Evolutionary conservation across 2,797 vertebrate genomes (phyloP), one percentile per base, ranked within the genome.

Genomic region (Peromyscus attwateri): DNA sequence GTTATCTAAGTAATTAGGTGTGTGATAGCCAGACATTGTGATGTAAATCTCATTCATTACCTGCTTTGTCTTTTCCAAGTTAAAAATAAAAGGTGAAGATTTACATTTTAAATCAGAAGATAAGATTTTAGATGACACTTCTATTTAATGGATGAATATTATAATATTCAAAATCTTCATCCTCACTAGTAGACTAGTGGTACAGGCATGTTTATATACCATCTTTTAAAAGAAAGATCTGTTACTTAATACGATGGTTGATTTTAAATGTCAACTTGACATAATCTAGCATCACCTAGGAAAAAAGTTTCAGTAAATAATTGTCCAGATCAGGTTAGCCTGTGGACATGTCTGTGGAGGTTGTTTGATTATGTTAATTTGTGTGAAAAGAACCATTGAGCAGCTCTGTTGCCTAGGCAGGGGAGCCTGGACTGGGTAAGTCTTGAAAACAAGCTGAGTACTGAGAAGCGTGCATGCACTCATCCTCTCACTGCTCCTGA

Each of bases 61-160:
- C 34, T 94, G 8, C 64, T 89, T 83, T 88, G 89, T 80, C 43
- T 92, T 95, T 87, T n/a, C 52, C 62, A 93, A 87, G 8, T 82
- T 81, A 70, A 52, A 92, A 95, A 88, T 82, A 76, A 2, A 66
- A 21, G 31, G 62, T 89, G 94, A 93, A 34, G 27, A 92, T 96
- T 87, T 97, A n/a, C 46, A 68, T 71, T 96, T 95, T 96, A 73
- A 97, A 94, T 94, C 34, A 64, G 88, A 60, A 31, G 95, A 14
- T 95, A 60, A 34, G 95, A 14, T 95, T 97, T 90, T 34, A 68
- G 93, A 49, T 90, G 37, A 75, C 49, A 25, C 10, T 97, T 60
- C 64, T 87, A 97, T 34, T 55, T 66, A 77, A 94, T 40, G 96
- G 83, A 97, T 96, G 80, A 94, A 21, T 40, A 94, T 80, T 76